Evolutionary conservation across 2,888 invertebrate genomes (phyloP), one percentile per base, ranked within the genome.

Genomic region (Drosophila prolongata): DNA sequence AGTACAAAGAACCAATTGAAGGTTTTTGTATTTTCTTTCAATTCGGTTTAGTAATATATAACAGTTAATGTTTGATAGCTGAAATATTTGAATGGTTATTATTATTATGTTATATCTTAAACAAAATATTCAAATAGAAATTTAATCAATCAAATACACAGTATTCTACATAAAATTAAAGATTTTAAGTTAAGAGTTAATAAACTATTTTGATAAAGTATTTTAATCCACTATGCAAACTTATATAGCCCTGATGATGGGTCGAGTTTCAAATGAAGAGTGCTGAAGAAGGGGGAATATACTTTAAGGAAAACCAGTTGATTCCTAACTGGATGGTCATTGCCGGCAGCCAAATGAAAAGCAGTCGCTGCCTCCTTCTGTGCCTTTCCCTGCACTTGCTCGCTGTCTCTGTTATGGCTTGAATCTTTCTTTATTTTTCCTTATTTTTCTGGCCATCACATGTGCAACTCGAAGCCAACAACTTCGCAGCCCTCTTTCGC

Each of bases 251-350:
- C 38, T 57, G 24, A 37, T 16, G 16, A 19, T 40, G 37, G 47
- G 5, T 14, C 10, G 10, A 34, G 35, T 37, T 14, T 37, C 13
- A 6, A 27, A 13, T 30, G 19, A 6, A 50, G 19, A 30, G 11
- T 11, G 57, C 9, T 0, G 11, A n/a, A 9, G 9, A n/a, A 19
- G 57, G 8, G 49, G 40, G 57, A 19, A 34, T 16, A 11, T 13
- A 49, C 44, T 54, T 71, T 42, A 43, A 69, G 67, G 53, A 73
- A 88, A 84, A 87, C 87, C 85, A 87, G 89, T 89, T 86, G 66
- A 61, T 19, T 70, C 72, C 55, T 50, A 44, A 40, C 42, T 46
- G 53, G 68, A 50, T 62, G 84, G 76, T 76, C 83, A 83, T 58
- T 61, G 82, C 86, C 79, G 70, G 71, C 76, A 75, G 76, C 76